Base-by-base conservation (phyloP, 2,888 invertebrate genomes). In the Troilus luridus region DNA sequence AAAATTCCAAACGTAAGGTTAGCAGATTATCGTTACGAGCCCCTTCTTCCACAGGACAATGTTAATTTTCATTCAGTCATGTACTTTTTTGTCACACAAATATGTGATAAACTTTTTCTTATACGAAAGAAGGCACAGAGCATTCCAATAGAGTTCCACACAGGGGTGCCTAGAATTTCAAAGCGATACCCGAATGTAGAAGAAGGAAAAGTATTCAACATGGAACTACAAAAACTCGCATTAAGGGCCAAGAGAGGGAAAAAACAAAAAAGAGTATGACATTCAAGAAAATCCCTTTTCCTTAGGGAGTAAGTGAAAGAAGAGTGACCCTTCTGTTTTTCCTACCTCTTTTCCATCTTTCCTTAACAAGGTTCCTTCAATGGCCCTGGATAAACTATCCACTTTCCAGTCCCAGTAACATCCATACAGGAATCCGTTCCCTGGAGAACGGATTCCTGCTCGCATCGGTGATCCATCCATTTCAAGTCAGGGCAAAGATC, bases 261-360 rank as follows among this genome's bases (percentile, higher is more conserved):
- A 56, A 56, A 85, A 85, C 54, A 85, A 85, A 17, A 85, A 85
- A n/a, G 41, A 19, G 81, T 56, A 56, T 85, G 85, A 85, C 85
- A 85, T 85, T 56, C 85, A 56, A n/a, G 85, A 85, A 85, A 85
- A 85, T 85, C 54, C 56, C 56, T 85, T 85, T 85, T 85, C 56
- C 56, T 56, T n/a, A 85, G 85, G 54, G 85, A 85, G 85, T 85
- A 56, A 85, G 85, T 85, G 85, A 85, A 85, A 85, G 85, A 85
- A 85, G 85, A 85, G 85, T 85, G 85, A 85, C 85, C 85, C 56
- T 85, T 56, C 85, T 85, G 85, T 85, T 85, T 85, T 85, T 85
- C 85, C 56, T 85, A 56, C 85, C 56, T 85, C 85, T 85, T 85
- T 85, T 85, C 85, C 85, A 85, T 85, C 85, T 85, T 85, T 85